A percentile compares a stretch with the other conserved stretches of the same genome.
phyloP scores from a whole-genome alignment of 2,113 vertebrate species.

The Aptenodytes patagonicus region DNA sequence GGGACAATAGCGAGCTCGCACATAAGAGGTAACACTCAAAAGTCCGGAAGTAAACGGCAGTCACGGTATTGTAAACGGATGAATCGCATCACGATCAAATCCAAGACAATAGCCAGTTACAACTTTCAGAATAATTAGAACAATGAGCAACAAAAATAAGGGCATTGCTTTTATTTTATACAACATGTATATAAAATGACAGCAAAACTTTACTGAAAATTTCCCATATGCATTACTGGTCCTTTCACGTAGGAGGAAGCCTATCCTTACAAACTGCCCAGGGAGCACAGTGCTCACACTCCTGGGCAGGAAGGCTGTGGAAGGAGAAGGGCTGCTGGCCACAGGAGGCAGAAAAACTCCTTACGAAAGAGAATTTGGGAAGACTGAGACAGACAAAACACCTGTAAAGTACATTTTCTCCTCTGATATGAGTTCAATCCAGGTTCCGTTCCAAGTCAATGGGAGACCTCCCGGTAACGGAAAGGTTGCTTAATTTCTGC shows the following conservation, averaged over 20 bases:
- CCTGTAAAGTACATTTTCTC: not conserved
- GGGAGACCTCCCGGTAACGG: not conserved
- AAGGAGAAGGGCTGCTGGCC: not conserved
- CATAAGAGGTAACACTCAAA: not conserved
- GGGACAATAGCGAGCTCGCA: not conserved
- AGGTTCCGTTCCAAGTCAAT: not conserved
- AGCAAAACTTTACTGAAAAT: not conserved
- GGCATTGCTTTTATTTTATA: not conserved
- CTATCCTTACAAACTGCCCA: not conserved
- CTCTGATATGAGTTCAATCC: not conserved
- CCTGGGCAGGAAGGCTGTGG: not conserved
- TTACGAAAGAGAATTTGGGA: not conserved
- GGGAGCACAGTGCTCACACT: not conserved
- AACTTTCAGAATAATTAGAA: not conserved
- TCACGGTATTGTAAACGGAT: not conserved
- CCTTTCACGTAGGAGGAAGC: not conserved
- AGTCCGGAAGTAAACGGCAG: not conserved
- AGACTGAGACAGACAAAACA: not conserved
- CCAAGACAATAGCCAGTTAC: not conserved
- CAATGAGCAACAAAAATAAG: not conserved
- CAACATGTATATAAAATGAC: accelerated
- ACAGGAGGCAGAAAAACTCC: not conserved
- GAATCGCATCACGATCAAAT: not conserved
- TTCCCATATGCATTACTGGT: not conserved
- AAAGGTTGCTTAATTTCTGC: not conserved